phyloP scores from a whole-genome alignment of 2,888 invertebrate species.

The Iselma pallidipennis region DNA sequence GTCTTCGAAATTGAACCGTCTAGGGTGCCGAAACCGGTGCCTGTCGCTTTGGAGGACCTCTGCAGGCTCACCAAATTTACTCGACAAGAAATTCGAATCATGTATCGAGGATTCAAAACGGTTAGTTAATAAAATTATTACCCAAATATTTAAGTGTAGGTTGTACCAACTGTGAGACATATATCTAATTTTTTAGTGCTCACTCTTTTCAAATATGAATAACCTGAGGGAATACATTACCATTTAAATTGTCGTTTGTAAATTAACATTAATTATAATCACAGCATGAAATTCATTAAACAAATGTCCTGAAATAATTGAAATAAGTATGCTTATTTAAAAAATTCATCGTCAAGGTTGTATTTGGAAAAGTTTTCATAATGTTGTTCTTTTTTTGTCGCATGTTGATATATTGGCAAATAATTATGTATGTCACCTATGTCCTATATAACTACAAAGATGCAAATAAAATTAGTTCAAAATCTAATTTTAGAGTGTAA shows the following conservation, averaged over 20 bases:
- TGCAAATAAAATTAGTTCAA: background rate
- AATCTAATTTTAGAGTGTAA: background rate
- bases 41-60: slow-evolving; percentile 86
- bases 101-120: slow-evolving; percentile 98
- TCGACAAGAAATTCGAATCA: slow-evolving; percentile 92
- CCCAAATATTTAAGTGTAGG: slow-evolving; percentile 1
- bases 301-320: no score
- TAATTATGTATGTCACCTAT: background rate
- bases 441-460: background rate
- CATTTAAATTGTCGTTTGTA: no score
- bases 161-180: no score
- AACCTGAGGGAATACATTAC: background rate
- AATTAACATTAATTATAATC: no score
- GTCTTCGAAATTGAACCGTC: slow-evolving; percentile 84
- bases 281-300: no score
- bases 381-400: no score
- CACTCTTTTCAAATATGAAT: slow-evolving; percentile 9
- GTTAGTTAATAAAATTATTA: slow-evolving; percentile 58
- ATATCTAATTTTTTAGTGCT: background rate
- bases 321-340: no score
- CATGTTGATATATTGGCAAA: no score
- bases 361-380: no score
- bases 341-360: no score
- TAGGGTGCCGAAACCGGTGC: slow-evolving; percentile 78
- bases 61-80: slow-evolving; percentile 95